phyloP scores from a whole-genome alignment of 2,113 vertebrate species.

The Pyxicephalus adspersus region DNA sequence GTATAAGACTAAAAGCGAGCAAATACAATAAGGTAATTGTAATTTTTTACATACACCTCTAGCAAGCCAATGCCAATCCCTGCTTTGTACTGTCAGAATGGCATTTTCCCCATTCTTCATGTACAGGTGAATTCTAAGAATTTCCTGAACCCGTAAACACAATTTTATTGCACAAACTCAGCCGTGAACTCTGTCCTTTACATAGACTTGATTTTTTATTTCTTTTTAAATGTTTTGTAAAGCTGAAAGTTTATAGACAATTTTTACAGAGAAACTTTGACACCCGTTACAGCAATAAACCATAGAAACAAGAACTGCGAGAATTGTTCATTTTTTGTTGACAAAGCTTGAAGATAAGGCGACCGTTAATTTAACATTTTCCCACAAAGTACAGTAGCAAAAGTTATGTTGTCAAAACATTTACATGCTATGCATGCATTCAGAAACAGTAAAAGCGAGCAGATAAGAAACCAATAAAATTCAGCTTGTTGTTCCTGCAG shows the following conservation, averaged over 20 bases:
- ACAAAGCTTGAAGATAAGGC: slow-evolving; percentile 32
- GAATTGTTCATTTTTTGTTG: too few relatives aligned
- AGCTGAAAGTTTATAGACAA: not conserved
- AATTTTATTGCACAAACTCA: slow-evolving; percentile 1
- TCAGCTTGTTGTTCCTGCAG: not conserved
- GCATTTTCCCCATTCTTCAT: not conserved
- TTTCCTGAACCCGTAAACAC: slow-evolving; percentile 17
- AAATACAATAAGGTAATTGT: too few relatives aligned
- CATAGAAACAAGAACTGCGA: not conserved
- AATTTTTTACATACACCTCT: too few relatives aligned
- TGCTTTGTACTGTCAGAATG: not conserved
- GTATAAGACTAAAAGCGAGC: too few relatives aligned
- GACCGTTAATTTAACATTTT: slow-evolving; percentile 10
- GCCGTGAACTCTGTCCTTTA: not conserved
- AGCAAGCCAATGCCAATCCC: not conserved
- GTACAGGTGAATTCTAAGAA: slow-evolving; percentile 8
- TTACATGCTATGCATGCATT: not conserved
- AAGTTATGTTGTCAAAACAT: slow-evolving; percentile 47
- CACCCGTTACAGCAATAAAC: not conserved
- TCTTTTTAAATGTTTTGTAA: not conserved
- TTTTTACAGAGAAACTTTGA: not conserved
- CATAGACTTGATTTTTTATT: not conserved
- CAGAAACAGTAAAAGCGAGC: not conserved
- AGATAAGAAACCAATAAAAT: slow-evolving; percentile 5
- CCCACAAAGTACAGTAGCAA: slow-evolving; percentile 15